Base-by-base conservation (phyloP, 1,140 invertebrate species). In the Oncopeltus fasciatus region DNA sequence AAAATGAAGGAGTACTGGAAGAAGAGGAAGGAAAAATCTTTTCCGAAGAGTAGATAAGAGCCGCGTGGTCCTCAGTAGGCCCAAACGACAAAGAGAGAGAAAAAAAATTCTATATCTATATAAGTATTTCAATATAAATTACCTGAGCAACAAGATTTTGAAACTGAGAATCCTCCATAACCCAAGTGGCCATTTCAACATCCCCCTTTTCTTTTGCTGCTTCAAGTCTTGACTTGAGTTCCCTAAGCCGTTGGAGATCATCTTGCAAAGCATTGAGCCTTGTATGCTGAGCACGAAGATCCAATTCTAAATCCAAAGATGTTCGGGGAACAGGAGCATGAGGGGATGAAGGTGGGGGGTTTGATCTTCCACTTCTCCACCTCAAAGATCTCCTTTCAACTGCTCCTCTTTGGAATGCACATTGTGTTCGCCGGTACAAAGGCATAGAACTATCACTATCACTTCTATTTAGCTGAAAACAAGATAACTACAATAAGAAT, bases 381-480 rank as follows among this genome's bases (percentile, higher is more conserved):
- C 93, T 78, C 18, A 96, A 74, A 26, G 91, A 95, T 62, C 92
- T 78, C 64, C 94, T 80, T 70, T 95, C 92, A 1, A 90, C 78
- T 0, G 92, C 86, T 67, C 90, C 90, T 21, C 93, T 81, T 74
- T 94, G 90, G 76, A 98, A 98, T 14, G 90, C 78, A 49, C 74
- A 73, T 57, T 33, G 70, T 64, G 24, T 73, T 64, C 85, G 76
- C 51, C 87, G 77, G 73, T 94, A 92, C 58, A 93, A 78, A 8
- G 91, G 89, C 90, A 98, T 95, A 29, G 92, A 92, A 67, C 92
- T 95, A 72, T 98, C 94, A 67, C 92, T 95, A 73, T 96, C 94
- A 69, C 92, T 96, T 64, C 94, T 83, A 74, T 95, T 97, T 49
- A 96, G 72, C 78, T 94, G 83, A 62, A 78, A 73, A 72, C 71